Percentiles rank a stretch among this genome's conserved stretches.
phyloP scores from a whole-genome alignment of 2,888 invertebrate species.

The Frankliniella intonsa region DNA sequence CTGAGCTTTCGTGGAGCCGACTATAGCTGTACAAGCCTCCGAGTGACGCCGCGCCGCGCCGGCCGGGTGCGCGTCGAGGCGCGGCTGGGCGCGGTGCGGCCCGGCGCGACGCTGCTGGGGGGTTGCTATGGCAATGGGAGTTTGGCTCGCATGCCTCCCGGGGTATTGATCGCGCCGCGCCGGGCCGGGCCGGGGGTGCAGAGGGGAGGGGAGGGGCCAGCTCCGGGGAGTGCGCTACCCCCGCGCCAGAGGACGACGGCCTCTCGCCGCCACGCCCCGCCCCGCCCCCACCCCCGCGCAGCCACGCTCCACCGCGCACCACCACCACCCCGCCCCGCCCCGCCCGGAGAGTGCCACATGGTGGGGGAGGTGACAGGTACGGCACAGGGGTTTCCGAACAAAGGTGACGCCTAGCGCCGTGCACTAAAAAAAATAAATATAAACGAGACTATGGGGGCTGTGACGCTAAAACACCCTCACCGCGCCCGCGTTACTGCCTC shows the following conservation, averaged over 20 bases:
- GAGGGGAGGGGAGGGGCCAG: neutral
- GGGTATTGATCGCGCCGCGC: conserved; percentile 47
- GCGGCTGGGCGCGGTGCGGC: neutral
- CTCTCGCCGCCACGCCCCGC: neutral
- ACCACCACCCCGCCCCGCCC: neutral
- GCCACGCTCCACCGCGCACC: neutral
- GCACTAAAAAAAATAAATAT: too few relatives aligned
- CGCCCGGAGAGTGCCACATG: neutral
- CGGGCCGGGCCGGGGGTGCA: conserved; percentile 41
- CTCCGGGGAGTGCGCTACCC: neutral
- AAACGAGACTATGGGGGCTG: too few relatives aligned
- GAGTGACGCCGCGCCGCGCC: too few relatives aligned
- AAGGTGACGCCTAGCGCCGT: too few relatives aligned
- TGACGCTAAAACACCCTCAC: too few relatives aligned
- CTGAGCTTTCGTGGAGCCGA: too few relatives aligned
- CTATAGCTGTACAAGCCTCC: too few relatives aligned
- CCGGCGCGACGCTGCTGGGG: conserved; percentile 36
- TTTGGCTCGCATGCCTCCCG: conserved; percentile 25
- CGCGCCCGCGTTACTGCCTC: too few relatives aligned
- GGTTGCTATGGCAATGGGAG: conserved; percentile 50
- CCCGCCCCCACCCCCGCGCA: neutral
- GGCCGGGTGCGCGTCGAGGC: neutral
- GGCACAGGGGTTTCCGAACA: too few relatives aligned
- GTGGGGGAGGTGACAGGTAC: neutral
- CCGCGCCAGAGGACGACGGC: conserved; percentile 9